phyloP scores from a whole-genome alignment of 2,888 invertebrate species.

The Anthrax anthrax region DNA sequence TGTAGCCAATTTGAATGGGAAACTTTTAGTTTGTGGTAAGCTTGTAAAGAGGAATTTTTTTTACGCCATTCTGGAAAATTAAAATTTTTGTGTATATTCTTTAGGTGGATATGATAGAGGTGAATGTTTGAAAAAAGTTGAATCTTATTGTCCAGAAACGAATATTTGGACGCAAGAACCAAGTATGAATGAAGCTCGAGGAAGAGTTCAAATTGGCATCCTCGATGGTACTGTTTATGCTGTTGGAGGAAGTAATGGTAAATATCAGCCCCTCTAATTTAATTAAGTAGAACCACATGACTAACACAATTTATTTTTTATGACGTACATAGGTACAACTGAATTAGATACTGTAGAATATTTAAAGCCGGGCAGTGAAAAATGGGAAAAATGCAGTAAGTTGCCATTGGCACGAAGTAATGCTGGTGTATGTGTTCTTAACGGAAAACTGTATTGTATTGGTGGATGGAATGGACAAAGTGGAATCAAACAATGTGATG shows the following conservation, averaged over 20 bases:
- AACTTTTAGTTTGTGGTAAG: constrained; percentile 55
- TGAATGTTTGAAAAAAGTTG: constrained; percentile 62
- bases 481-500: constrained; percentile 58
- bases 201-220: constrained; percentile 63
- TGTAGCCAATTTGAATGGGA: constrained; percentile 51
- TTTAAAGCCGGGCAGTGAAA: constrained; percentile 29
- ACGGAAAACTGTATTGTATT: constrained; percentile 54
- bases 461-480: constrained; percentile 65
- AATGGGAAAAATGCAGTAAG: constrained; percentile 39
- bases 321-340: constrained; percentile 34
- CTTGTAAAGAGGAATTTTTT: background rate
- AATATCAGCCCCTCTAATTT: background rate
- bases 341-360: constrained; percentile 59
- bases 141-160: constrained; percentile 53
- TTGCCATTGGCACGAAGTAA: constrained; percentile 52
- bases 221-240: constrained; percentile 56
- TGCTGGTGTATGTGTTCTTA: constrained; percentile 51
- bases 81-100: background rate
- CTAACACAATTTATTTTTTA: no score
- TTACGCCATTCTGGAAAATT: no score
- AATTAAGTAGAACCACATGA: no score
- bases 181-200: constrained; percentile 59
- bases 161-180: constrained; percentile 57
- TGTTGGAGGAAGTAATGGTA: constrained; percentile 70
- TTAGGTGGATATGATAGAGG: constrained; percentile 63